These are phyloP conservation scores for Nestor notabilis DNA, from an alignment of 2,113 vertebrate genomes.

Conservation along the genomic window DNA sequence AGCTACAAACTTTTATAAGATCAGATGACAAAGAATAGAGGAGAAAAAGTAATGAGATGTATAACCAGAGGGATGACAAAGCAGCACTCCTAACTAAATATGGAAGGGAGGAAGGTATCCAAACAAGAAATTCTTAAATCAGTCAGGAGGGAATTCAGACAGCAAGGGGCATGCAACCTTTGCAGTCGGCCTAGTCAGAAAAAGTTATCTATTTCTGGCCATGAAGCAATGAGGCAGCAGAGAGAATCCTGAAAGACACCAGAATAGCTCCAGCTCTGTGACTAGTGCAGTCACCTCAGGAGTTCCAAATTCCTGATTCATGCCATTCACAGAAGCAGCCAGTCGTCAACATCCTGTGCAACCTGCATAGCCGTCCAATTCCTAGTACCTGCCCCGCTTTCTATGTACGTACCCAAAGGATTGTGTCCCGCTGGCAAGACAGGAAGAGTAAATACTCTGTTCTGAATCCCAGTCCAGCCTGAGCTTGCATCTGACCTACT, in stretches of 20 bases:
- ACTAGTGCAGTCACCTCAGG: background rate
- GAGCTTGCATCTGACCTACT: background rate
- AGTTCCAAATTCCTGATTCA: background rate
- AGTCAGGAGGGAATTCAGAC: background rate
- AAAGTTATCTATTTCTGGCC: slow-evolving; percentile 47
- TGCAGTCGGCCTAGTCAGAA: slow-evolving; percentile 3
- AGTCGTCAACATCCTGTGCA: background rate
- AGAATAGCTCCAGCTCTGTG: background rate
- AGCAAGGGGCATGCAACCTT: background rate
- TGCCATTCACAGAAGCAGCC: background rate
- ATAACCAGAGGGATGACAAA: background rate
- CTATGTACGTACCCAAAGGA: background rate
- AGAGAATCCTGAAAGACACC: background rate
- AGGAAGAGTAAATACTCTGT: background rate
- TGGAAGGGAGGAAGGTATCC: background rate
- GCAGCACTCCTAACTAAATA: background rate
- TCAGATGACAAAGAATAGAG: background rate
- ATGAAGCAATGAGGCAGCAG: background rate
- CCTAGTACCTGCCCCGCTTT: background rate
- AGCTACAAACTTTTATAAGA: background rate
- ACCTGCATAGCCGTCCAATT: fast-evolving
- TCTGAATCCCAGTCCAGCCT: background rate
- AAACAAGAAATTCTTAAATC: background rate
- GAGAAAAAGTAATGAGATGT: background rate
- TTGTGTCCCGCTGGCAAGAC: background rate